These are phyloP conservation scores for Syritta pipiens DNA, from an alignment of 2,888 invertebrate genomes.

Conservation along the genomic window DNA sequence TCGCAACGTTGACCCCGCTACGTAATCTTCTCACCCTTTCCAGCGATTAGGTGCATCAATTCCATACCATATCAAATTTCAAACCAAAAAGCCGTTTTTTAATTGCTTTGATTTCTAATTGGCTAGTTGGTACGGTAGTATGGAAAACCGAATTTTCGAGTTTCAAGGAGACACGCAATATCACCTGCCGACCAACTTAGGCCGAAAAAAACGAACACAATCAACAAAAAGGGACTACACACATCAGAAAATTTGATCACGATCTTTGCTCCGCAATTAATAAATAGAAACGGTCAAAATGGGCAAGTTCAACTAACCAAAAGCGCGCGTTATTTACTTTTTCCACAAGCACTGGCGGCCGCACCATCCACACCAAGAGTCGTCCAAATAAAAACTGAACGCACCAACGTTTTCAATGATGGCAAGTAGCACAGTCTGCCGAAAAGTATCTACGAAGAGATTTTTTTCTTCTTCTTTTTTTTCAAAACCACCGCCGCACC, in stretches of 20 bases:
- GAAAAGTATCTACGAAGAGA: conserved; percentile 53
- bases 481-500: conserved; percentile 43
- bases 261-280: conserved; percentile 35
- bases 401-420: conserved; percentile 32
- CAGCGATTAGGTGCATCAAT: conserved; percentile 28
- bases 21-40: background rate
- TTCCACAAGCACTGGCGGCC: conserved; percentile 34
- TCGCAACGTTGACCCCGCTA: conserved; percentile 45
- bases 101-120: conserved; percentile 37
- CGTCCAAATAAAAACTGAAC: conserved; percentile 66
- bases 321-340: conserved; percentile 49
- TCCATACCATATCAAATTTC: conserved; percentile 52
- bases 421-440: conserved; percentile 36
- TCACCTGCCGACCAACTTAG: conserved; percentile 15
- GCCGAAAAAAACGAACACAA: background rate
- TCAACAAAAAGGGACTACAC: background rate
- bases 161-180: conserved; percentile 15
- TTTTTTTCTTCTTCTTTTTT: too few species aligned
- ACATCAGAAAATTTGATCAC: conserved; percentile 22
- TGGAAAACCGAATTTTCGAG: too few species aligned
- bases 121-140: background rate
- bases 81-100: conserved; percentile 60
- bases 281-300: conserved; percentile 23
- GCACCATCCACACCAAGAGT: conserved; percentile 48
- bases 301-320: conserved; percentile 44